Evolutionary conservation across 2,113 vertebrate genomes (phyloP), one percentile per base, ranked within the genome.

Genomic region (Paradoxurus hermaphroditus): DNA sequence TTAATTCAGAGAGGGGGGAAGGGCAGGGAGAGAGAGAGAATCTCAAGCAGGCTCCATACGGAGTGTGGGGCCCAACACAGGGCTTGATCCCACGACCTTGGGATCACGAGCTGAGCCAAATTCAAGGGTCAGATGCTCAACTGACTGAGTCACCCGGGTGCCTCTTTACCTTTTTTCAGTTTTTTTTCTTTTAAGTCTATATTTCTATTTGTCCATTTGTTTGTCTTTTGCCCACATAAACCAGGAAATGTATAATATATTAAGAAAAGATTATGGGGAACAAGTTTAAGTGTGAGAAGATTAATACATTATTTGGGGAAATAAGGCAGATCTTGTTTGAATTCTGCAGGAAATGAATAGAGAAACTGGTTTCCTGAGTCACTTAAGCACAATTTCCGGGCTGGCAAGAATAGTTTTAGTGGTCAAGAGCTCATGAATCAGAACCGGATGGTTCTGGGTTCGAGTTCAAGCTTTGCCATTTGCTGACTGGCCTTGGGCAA

Each of bases 201-300:
- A 5, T 59, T 95, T 88, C 27, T 95, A 7, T 95, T 86, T 90
- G 29, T 86, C 93, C 92, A 78, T 72, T 97, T 93, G 44, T 34
- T 91, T 82, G 39, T 91, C 44, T 63, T 84, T 84, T 88, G 44
- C 2, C 21, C 59, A 81, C 70, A 62, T 6, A 59, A 25, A 27
- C 68, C 34, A 94, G 67, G 70, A 91, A 70, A 86, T 91, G 8
- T 39, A 79, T 68, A 62, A 49, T 65, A 90, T 70, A 85, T 94
- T 95, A 81, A 83, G 93, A 79, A 96, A 96, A 95, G 62, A 68
- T 67, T 78, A 39, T 90, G 83, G 63, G 56, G 78, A 96, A 68
- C 7, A 92, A 91, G 65, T 49, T 73, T 59, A 81, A 79, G 39
- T 56, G 25, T 68, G 75, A 87, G 87, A 65, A 70, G 65, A 59